These are phyloP conservation scores for Siniperca knerii DNA, from an alignment of 2,113 vertebrate species.

Conservation along the genomic window DNA sequence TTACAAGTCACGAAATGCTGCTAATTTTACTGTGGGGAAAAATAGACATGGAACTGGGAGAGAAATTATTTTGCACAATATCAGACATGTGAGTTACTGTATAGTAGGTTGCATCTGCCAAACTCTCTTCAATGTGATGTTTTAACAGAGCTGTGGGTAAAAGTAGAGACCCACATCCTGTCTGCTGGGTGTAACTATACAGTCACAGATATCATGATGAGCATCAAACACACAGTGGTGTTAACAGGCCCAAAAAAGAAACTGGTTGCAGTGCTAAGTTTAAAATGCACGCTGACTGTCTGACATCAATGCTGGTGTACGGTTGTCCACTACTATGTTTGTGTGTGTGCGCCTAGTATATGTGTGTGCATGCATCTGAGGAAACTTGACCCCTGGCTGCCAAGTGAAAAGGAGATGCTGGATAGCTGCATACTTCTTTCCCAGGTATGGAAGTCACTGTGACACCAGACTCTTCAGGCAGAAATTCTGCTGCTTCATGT, in stretches of 20 bases:
- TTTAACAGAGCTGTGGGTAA: conserved; percentile 14
- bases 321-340: conserved; percentile 43
- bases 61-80: background rate
- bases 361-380: conserved; percentile 20
- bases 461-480: conserved; percentile 21
- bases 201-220: conserved; percentile 21
- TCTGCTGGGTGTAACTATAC: conserved; percentile 38
- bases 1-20: conserved; percentile 37
- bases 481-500: background rate
- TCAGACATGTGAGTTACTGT: background rate
- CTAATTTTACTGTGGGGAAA: conserved; percentile 26
- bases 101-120: background rate
- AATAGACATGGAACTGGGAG: background rate
- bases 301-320: conserved; percentile 52
- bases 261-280: conserved; percentile 58
- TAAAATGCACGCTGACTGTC: conserved; percentile 37
- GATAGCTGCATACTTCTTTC: conserved; percentile 1
- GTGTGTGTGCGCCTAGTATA: conserved; percentile 9
- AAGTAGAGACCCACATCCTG: conserved; percentile 51
- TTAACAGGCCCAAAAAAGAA: conserved; percentile 49
- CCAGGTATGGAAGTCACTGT: conserved; percentile 14
- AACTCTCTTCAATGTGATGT: background rate
- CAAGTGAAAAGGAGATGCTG: conserved; percentile 12
- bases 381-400: conserved; percentile 44
- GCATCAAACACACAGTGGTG: conserved; percentile 24